Base-by-base conservation (phyloP, 1,140 invertebrate genomes). In the Probaryconus sp. region DNA sequence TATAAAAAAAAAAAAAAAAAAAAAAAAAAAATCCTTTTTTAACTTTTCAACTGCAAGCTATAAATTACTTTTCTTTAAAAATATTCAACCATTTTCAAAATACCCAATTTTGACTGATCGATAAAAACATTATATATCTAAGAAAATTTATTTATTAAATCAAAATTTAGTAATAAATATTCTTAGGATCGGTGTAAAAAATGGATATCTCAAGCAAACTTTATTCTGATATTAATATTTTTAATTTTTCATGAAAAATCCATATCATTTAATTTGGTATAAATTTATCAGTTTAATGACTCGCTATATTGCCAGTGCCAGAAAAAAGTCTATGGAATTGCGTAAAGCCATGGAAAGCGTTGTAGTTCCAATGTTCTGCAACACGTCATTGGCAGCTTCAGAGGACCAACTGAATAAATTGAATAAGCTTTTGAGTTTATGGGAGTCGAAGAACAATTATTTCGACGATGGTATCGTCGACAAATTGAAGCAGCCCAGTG, bases 291-390 rank as follows among this genome's bases (percentile, higher is more conserved):
- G 47, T 69, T 51, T 60, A 67, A 64, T 51, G 18, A 33, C 47
- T 38, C 56, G 3, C 63, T 24, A 30, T 71, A 58, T 20, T 42
- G 18, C 79, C 85, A 98, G 96, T 91, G 94, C 96, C 80, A 90
- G 97, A 80, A 98, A 98, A 91, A 96, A 96, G 89, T 94, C 94
- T 61, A 93, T 95, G 85, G 94, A 97, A 84, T 90, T 99, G 79
- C 96, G 96, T 87, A 93, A 94, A 88, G 92, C 94, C 79, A 90
- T 99, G 85, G 96, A 98, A 90, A 92, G 92, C 80, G 95, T 98
- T 76, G 96, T 98, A 65, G 95, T 98, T 77, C 96, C 97, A 72
- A 97, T 98, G 93, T 99, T 98, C 90, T 98, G 96, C 89, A 95
- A 95, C 86, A 92, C 96, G 40, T 94, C 93, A 85, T 87, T 92